Evolutionary conservation across 2,797 vertebrate species (phyloP).

Genomic region (Pampus argenteus): DNA sequence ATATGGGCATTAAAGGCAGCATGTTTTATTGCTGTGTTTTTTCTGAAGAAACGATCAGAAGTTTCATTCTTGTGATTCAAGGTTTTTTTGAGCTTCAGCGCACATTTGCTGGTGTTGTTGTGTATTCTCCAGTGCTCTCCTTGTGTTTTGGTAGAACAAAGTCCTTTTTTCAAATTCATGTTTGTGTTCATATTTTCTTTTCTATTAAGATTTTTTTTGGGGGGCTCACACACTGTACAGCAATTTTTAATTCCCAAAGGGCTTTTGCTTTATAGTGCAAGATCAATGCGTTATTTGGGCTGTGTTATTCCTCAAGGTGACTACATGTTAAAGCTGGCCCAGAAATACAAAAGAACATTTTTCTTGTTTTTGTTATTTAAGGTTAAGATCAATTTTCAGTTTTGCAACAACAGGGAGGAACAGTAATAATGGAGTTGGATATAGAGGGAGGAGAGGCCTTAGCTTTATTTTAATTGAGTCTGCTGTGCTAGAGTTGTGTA

Average conservation of each 20-base stretch:
- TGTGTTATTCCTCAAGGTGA: slow-evolving; percentile 79
- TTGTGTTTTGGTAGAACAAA: slow-evolving; percentile 68
- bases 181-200: slow-evolving; percentile 66
- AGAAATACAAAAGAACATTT: slow-evolving; percentile 73
- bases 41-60: slow-evolving; percentile 61
- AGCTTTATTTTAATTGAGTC: slow-evolving; percentile 66
- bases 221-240: slow-evolving; percentile 29
- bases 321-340: slow-evolving; percentile 67
- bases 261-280: slow-evolving; percentile 65
- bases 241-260: slow-evolving; percentile 64
- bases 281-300: slow-evolving; percentile 74
- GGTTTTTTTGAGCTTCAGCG: slow-evolving; percentile 30
- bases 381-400: slow-evolving; percentile 68
- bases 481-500: slow-evolving; percentile 48
- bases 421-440: slow-evolving; percentile 46
- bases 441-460: slow-evolving; percentile 42
- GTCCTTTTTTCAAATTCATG: slow-evolving; percentile 44
- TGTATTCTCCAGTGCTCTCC: slow-evolving; percentile 56
- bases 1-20: slow-evolving; percentile 55
- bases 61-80: slow-evolving; percentile 48
- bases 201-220: slow-evolving; percentile 64
- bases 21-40: slow-evolving; percentile 53
- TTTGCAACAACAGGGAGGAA: slow-evolving; percentile 35
- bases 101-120: slow-evolving; percentile 28
- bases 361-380: slow-evolving; percentile 70